Evolutionary conservation across 2,113 vertebrate species (phyloP), one percentile per base, ranked within the genome.

Genomic region (Marcusenius ussheri): DNA sequence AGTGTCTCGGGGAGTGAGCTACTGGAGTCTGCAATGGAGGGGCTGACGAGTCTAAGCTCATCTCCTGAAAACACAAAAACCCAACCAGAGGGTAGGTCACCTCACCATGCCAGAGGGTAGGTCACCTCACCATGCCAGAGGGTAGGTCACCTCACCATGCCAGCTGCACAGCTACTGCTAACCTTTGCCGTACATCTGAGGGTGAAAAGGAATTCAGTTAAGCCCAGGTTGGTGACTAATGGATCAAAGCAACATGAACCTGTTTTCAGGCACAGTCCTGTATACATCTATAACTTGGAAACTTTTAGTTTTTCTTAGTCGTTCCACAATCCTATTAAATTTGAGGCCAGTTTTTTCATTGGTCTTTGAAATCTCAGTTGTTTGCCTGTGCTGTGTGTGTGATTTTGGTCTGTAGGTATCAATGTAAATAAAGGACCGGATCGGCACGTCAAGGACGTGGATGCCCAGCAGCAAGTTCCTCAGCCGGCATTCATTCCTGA

Each of bases 1-100:
- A 97, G 97, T 92, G 93, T 90, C 51, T 88, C 87, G 88, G 77
- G 92, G 93, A 92, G 90, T 42, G 93, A 94, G 91, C 94, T 89
- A 84, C 88, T 91, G 13, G 94, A 94, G 77, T 93, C 91, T 49
- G 93, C 90, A 90, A 87, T 91, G 89, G 94, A 94, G 56, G 92
- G 86, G 91, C 92, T 92, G 90, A 93, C 93, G 8, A 39, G 35
- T 35, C n/a, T 27, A 2, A 70, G 13, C n/a, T 7, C 39, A 46
- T 58, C 17, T 53, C n/a, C 84, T 19, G 91, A 91, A 88, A 92
- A 80, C 31, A 19, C 90, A 42, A 47, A 74, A 39, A 21, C 21
- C 51, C 87, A 84, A 47, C 11, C 66, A 42, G 58, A 74, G 19
- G 58, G 89, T 88, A 45, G 15, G 85, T 84, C 1, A 42, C 17